Percentiles rank a stretch among this genome's conserved stretches.
Conservation (phyloP, 2,797 vertebrate species). For the Gobio occitaniae region DNA sequence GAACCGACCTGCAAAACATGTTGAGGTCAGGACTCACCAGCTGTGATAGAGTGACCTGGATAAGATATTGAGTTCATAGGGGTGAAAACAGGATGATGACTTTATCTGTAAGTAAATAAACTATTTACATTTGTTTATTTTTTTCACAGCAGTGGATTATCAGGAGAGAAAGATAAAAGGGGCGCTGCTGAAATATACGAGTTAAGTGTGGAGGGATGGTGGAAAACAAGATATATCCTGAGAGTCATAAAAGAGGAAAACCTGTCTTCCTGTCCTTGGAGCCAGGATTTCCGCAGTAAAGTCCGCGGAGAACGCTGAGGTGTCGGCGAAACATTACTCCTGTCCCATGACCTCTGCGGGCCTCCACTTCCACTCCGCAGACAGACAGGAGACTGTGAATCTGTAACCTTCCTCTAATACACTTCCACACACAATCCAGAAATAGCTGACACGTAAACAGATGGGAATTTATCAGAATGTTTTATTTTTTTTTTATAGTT, state of each 20-base stretch:
- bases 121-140: conserved; percentile 66
- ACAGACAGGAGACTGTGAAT: conserved; percentile 34
- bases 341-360: conserved; percentile 53
- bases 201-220: conserved; percentile 1
- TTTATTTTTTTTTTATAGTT: conserved; percentile 76
- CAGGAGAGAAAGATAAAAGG: conserved; percentile 24
- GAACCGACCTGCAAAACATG: background rate
- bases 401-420: conserved; percentile 20
- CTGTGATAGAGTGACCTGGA: conserved; percentile 38
- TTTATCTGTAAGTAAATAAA: conserved; percentile 51
- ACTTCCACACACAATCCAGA: conserved; percentile 13
- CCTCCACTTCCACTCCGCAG: conserved; percentile 6
- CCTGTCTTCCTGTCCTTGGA: conserved; percentile 80
- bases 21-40: background rate
- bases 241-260: conserved; percentile 70
- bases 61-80: conserved; percentile 75
- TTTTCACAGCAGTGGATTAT: conserved; percentile 14
- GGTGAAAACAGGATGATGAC: conserved; percentile 64
- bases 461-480: conserved; percentile 78
- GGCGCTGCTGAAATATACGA: background rate
- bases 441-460: conserved; percentile 21
- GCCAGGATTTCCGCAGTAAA: conserved; percentile 77
- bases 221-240: conserved; percentile 51
- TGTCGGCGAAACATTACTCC: conserved; percentile 61
- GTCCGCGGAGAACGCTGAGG: conserved; percentile 58